phyloP scores from a whole-genome alignment of 2,113 vertebrate species.

The Zingel zingel region DNA sequence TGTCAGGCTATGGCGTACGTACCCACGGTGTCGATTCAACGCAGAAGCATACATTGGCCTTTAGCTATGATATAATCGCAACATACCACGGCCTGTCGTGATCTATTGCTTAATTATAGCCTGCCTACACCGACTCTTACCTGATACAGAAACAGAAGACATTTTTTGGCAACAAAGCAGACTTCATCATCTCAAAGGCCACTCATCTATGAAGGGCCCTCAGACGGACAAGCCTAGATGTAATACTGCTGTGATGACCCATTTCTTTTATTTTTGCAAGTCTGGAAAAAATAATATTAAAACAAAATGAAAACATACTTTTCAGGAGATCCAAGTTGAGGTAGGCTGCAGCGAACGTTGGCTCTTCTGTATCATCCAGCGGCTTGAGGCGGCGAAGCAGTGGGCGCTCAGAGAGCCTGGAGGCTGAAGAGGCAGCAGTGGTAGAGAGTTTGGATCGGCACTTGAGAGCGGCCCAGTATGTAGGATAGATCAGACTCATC shows the following conservation, averaged over 20 bases:
- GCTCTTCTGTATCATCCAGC: slow-evolving; percentile 79
- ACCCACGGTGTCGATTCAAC: no score
- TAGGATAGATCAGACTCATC: slow-evolving; percentile 94
- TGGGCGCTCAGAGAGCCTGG: slow-evolving; percentile 42
- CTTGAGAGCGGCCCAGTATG: slow-evolving; percentile 94
- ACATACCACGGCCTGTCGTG: no score
- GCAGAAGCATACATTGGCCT: no score
- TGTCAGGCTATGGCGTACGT: no score
- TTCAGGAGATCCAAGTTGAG: slow-evolving; percentile 92
- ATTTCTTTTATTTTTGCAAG: background rate
- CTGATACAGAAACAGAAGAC: no score
- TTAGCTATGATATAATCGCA: no score
- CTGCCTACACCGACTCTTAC: no score
- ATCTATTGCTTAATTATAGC: no score
- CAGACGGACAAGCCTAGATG: background rate
- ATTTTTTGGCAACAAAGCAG: background rate
- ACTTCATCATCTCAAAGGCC: background rate
- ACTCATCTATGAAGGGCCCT: background rate
- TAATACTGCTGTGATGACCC: background rate
- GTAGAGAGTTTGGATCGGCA: slow-evolving; percentile 88
- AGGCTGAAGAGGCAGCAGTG: slow-evolving; percentile 68
- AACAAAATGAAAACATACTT: slow-evolving; percentile 86
- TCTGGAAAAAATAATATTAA: background rate
- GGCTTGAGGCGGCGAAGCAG: slow-evolving; percentile 38
- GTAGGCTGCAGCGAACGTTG: slow-evolving; percentile 91